Evolutionary conservation across 1,140 invertebrate genomes (phyloP).

Genomic region (Eupristina koningsbergeri): DNA sequence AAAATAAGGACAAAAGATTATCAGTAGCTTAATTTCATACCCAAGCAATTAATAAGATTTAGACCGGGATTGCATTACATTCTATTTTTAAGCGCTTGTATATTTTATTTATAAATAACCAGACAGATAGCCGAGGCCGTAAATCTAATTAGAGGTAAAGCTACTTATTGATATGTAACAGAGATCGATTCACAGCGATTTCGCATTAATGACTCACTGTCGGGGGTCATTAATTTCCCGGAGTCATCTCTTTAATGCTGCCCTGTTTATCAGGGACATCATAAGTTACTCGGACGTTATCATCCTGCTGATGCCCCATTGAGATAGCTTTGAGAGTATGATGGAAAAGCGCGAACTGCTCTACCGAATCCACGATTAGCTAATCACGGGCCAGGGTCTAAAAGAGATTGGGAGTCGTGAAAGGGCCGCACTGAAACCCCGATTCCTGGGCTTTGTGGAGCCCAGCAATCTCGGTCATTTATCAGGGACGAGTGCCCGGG

Average conservation of each 20-base stretch:
- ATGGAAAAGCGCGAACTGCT: too few species aligned
- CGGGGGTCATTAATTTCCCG: not conserved
- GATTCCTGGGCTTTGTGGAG: constrained; percentile 49
- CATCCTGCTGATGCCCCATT: not conserved
- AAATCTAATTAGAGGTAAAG: not conserved
- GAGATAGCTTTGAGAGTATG: not conserved
- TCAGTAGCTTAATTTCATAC: not conserved
- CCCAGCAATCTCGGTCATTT: constrained; percentile 66
- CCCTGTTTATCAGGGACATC: too few species aligned
- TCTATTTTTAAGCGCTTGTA: not conserved
- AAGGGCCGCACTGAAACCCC: constrained; percentile 60
- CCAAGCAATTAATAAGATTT: not conserved
- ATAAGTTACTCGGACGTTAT: not conserved
- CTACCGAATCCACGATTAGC: too few species aligned
- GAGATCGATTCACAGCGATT: too few species aligned
- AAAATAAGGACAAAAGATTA: not conserved
- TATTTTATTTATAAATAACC: not conserved
- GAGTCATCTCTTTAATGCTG: too few species aligned
- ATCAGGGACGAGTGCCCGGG: constrained; percentile 60
- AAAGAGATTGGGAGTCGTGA: constrained; percentile 25
- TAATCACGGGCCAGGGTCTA: constrained; percentile 40
- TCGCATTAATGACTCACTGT: not conserved
- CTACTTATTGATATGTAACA: not conserved
- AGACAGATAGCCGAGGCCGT: not conserved
- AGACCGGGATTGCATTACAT: not conserved